Evolutionary conservation across 2,888 invertebrate genomes (phyloP).

Genomic region (Phaedon cochleariae): DNA sequence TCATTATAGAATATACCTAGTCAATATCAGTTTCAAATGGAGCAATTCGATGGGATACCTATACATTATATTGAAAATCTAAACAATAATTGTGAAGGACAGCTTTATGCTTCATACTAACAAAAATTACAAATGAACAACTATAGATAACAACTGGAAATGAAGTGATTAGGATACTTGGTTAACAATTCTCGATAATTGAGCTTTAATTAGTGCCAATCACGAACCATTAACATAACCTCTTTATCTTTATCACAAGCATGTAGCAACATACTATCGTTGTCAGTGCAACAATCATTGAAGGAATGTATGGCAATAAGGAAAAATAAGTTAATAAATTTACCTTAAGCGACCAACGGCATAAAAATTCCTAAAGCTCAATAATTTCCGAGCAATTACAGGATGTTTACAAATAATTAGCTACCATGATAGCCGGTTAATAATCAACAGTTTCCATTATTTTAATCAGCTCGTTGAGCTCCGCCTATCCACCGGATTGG

Average conservation of each 20-base stretch:
- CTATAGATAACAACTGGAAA: neutral
- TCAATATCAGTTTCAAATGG: no score
- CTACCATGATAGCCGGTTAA: conserved; percentile 61
- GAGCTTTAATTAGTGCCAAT: conserved; percentile 2
- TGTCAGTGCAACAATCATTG: neutral
- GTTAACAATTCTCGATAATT: neutral
- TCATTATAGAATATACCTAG: no score
- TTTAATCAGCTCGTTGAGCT: conserved; percentile 53
- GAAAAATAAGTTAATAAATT: conserved; percentile 24
- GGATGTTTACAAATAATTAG: conserved; percentile 59
- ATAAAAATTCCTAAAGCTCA: conserved; percentile 37
- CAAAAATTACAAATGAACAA: neutral
- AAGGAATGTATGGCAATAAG: conserved; percentile 8
- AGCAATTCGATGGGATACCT: no score
- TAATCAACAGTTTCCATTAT: conserved; percentile 62
- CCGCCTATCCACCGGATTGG: conserved; percentile 54
- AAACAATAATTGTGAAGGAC: neutral
- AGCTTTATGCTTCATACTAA: neutral
- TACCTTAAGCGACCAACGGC: conserved; percentile 17
- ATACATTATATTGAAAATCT: no score
- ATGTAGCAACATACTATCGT: conserved; percentile 10
- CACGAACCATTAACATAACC: conserved; percentile 9
- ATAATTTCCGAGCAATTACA: conserved; percentile 54
- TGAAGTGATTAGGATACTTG: neutral
- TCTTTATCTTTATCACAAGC: conserved; percentile 4